Percentiles rank a stretch among this genome's conserved stretches.
Evolutionary conservation across 2,888 invertebrate genomes (phyloP).

Genomic region (Agriopis aurantiaria): DNA sequence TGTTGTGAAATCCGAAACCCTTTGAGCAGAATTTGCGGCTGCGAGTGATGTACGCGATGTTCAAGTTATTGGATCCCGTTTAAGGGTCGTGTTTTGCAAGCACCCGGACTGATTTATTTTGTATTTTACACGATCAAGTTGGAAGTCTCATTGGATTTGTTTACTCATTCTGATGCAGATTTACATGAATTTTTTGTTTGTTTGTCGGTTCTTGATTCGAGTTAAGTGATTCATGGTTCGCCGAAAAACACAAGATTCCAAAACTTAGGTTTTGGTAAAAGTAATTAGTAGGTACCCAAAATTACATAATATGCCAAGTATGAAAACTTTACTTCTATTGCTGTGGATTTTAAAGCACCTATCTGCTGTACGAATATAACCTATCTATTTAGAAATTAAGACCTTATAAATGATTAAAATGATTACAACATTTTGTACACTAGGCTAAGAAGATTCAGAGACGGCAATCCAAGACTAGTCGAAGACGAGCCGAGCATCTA

Average conservation of each 20-base stretch:
- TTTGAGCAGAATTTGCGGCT: slow-evolving; percentile 49
- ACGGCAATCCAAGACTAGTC: no score
- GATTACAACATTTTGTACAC: no score
- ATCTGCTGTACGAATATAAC: no score
- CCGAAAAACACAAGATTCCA: neutral
- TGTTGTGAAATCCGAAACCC: slow-evolving; percentile 57
- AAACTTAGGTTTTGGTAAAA: no score
- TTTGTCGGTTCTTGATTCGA: neutral
- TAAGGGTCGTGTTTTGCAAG: slow-evolving; percentile 33
- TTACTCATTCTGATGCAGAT: slow-evolving; percentile 9
- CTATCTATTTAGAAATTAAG: no score
- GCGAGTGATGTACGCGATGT: slow-evolving; percentile 51
- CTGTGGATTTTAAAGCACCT: no score
- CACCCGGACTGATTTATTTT: slow-evolving; percentile 25
- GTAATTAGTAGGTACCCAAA: no score
- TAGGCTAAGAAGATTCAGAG: no score
- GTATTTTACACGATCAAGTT: slow-evolving; percentile 18
- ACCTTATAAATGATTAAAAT: no score
- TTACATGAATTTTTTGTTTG: slow-evolving; percentile 16
- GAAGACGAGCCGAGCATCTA: no score
- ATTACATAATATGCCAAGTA: no score
- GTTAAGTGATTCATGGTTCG: slow-evolving; percentile 1
- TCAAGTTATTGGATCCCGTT: slow-evolving; percentile 41
- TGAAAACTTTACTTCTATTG: no score
- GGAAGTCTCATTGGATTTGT: slow-evolving; percentile 17